phyloP scores from a whole-genome alignment of 2,888 invertebrate species.

The Plagodis dolabraria region DNA sequence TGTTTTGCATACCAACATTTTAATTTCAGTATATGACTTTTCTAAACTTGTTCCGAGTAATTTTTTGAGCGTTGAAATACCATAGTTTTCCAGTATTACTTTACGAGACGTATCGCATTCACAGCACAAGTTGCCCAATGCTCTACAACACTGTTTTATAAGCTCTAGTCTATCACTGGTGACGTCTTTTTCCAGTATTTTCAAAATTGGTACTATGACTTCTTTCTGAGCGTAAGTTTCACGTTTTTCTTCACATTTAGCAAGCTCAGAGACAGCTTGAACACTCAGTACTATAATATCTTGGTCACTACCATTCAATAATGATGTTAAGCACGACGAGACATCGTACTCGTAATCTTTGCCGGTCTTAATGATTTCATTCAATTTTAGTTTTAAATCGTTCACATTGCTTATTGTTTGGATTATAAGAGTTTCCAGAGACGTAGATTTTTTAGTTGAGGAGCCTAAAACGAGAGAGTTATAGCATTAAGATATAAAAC shows the following conservation, averaged over 20 bases:
- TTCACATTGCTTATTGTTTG: conserved; percentile 69
- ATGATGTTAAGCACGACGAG: conserved; percentile 68
- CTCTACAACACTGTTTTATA: conserved; percentile 91
- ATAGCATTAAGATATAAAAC: neutral
- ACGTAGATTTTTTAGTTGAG: conserved; percentile 69
- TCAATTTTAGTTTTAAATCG: conserved; percentile 75
- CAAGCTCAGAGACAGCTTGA: conserved; percentile 92
- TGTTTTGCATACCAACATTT: conserved; percentile 88
- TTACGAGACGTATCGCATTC: conserved; percentile 90
- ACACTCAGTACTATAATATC: conserved; percentile 85
- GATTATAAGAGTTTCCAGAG: conserved; percentile 70
- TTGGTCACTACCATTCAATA: conserved; percentile 72
- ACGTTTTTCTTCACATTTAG: conserved; percentile 91
- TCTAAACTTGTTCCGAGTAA: conserved; percentile 65
- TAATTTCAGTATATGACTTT: conserved; percentile 77
- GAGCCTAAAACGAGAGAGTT: conserved; percentile 52
- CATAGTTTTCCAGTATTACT: conserved; percentile 75
- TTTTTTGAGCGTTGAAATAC: conserved; percentile 74
- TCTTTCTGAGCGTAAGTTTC: conserved; percentile 87
- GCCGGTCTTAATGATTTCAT: conserved; percentile 71
- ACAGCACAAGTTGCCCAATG: conserved; percentile 95
- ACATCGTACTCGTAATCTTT: conserved; percentile 78
- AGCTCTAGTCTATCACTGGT: conserved; percentile 77
- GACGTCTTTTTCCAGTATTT: conserved; percentile 72
- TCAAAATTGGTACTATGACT: conserved; percentile 85